These are phyloP conservation scores for Phrynosoma blainvillii DNA, from an alignment of 2,113 vertebrate genomes.

Conservation along the genomic window DNA sequence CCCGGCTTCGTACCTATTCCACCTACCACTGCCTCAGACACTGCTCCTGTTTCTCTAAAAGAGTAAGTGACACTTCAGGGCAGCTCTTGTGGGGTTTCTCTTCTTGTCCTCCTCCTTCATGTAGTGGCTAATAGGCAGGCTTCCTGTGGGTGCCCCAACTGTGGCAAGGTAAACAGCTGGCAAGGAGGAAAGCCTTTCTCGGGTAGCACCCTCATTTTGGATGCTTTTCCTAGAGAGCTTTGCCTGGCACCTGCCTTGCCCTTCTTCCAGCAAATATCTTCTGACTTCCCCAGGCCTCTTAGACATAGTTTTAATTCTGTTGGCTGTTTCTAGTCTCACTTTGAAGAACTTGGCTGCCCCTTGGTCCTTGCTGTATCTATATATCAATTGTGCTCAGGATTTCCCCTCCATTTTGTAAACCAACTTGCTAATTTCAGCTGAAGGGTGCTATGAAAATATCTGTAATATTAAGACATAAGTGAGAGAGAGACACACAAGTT, in stretches of 20 bases:
- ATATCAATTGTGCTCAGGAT: neutral
- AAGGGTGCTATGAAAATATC: too few species aligned
- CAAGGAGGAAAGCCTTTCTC: neutral
- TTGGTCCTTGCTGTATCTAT: neutral
- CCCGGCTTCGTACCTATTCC: conserved; percentile 92
- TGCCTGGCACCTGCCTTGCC: neutral
- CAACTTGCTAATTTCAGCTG: neutral
- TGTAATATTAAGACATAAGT: too few species aligned
- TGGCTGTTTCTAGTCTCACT: neutral
- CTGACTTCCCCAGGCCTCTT: neutral
- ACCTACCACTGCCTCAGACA: conserved; percentile 80
- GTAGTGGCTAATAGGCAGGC: neutral
- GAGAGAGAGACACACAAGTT: too few species aligned
- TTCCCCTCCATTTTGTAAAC: neutral
- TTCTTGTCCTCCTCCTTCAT: neutral
- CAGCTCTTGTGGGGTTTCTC: neutral
- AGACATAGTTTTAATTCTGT: neutral
- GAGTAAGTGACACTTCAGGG: conserved; percentile 77
- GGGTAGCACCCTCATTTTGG: neutral
- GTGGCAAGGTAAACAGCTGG: neutral
- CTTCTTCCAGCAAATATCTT: neutral
- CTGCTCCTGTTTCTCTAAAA: conserved; percentile 73
- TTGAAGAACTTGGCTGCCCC: neutral
- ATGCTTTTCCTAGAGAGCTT: neutral
- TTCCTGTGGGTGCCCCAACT: neutral